Base-by-base conservation (phyloP, 2,888 invertebrate species). In the Dusona sp. region DNA sequence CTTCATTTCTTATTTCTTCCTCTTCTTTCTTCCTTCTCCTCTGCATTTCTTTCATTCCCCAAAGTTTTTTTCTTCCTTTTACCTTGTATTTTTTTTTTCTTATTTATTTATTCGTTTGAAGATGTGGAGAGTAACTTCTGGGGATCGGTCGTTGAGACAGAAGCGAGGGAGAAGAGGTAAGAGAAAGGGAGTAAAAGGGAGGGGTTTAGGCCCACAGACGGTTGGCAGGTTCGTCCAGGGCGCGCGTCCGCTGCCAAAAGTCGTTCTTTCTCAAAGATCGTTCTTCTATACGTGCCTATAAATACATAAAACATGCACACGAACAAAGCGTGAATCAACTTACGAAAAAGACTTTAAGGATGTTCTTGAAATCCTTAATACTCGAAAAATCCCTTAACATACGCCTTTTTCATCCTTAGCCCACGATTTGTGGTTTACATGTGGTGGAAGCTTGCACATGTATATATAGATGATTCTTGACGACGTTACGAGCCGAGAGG, bases 181-280 rank as follows among this genome's bases (percentile, higher is more conserved):
- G 48, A 65, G 25, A 79, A 29, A 51, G n/a, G 51, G 57, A 67
- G 48, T 22, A 22, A 73, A 25, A 36, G 45, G 77, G 57, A 33
- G 45, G 45, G 25, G 74, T 36, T 22, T 13, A 22, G 54, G 81
- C 65, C 29, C 77, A 64, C 83, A 84, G 86, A 75, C 86, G 83
- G 87, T 84, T 79, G 75, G 25, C 80, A 51, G 25, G 77, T 70
- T 38, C 38, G 70, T 48, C 51, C 65, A 74, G 61, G 73, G 86
- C 84, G 86, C 79, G 25, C 83, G 86, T 64, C 79, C 82, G 80
- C 77, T 84, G 81, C 79, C 87, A 79, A 87, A 84, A 87, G 82
- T 87, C 81, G 75, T 84, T 84, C 38, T 54, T 86, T 70, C 79
- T 79, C 77, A 48, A 86, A 86, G 61, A 86, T 86, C 80, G 73